Conservation (phyloP, 2,888 invertebrate species). For the Agrilus cyanescens region DNA sequence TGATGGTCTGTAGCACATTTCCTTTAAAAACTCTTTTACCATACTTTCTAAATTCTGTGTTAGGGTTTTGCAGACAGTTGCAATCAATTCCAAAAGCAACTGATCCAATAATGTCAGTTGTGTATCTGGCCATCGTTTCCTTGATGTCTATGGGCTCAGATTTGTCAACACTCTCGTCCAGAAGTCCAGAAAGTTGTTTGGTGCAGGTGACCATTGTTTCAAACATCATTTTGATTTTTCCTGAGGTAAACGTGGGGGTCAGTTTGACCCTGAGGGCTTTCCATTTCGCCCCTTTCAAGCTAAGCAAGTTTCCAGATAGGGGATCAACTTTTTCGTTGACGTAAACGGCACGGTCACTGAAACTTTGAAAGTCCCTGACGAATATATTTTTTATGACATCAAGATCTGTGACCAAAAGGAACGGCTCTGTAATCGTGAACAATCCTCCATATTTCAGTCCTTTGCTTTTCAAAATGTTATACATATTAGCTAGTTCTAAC, state of each 20-base stretch:
- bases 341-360: constrained; percentile 25
- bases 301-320: constrained; percentile 22
- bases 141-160: constrained; percentile 31
- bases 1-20: constrained; percentile 1
- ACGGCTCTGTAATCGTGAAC: too few species aligned
- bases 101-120: constrained; percentile 39
- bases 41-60: constrained; percentile 34
- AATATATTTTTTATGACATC: too few species aligned
- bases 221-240: constrained; percentile 36
- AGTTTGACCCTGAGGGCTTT: constrained; percentile 31
- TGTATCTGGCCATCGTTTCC: constrained; percentile 34
- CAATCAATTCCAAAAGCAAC: constrained; percentile 44
- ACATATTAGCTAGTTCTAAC: too few species aligned
- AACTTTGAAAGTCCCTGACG: constrained; percentile 30
- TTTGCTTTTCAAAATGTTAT: too few species aligned
- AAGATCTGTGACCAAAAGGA: too few species aligned
- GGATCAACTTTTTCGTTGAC: constrained; percentile 25
- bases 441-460: too few species aligned
- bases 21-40: constrained; percentile 10
- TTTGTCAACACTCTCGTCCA: constrained; percentile 15
- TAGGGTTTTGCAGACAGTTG: constrained; percentile 38
- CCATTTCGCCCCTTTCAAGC: constrained; percentile 30
- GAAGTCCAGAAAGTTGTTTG: constrained; percentile 19
- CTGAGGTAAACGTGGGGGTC: constrained; percentile 34
- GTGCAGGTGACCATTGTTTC: constrained; percentile 24